Conservation (phyloP, 2,797 vertebrate genomes). For the Molothrus ater region DNA sequence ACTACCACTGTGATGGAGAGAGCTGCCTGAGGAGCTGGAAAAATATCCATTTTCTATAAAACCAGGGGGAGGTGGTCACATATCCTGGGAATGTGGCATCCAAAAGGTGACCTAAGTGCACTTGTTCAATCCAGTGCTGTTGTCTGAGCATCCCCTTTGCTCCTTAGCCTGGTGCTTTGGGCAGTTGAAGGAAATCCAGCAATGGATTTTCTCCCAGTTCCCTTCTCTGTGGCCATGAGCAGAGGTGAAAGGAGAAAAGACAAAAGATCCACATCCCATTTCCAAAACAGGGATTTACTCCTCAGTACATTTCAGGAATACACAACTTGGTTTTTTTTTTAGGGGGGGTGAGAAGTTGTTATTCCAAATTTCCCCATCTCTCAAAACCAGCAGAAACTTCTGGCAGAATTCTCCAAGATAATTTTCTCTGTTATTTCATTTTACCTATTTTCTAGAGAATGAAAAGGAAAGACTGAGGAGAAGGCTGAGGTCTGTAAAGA, state of each 20-base stretch:
- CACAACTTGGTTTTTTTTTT: background rate
- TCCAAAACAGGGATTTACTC: background rate
- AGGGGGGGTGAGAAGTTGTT: background rate
- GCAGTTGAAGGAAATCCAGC: background rate
- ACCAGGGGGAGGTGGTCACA: background rate
- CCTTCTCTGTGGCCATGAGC: background rate
- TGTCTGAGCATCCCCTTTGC: background rate
- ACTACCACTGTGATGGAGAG: background rate
- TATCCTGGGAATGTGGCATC: background rate
- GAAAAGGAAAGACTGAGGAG: background rate
- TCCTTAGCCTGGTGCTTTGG: background rate
- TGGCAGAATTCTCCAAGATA: background rate
- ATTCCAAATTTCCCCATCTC: background rate
- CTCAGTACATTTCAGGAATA: fast-evolving
- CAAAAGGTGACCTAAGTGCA: background rate
- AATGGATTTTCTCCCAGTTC: background rate
- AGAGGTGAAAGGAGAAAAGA: background rate
- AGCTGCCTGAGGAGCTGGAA: background rate
- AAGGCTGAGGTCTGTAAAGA: background rate
- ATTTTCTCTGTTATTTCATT: background rate
- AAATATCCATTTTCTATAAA: background rate
- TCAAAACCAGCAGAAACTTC: background rate
- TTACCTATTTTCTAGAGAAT: background rate
- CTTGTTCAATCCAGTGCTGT: background rate
- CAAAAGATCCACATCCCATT: background rate